These are phyloP conservation scores for Theretra japonica DNA, from an alignment of 2,888 invertebrate species.

Conservation along the genomic window DNA sequence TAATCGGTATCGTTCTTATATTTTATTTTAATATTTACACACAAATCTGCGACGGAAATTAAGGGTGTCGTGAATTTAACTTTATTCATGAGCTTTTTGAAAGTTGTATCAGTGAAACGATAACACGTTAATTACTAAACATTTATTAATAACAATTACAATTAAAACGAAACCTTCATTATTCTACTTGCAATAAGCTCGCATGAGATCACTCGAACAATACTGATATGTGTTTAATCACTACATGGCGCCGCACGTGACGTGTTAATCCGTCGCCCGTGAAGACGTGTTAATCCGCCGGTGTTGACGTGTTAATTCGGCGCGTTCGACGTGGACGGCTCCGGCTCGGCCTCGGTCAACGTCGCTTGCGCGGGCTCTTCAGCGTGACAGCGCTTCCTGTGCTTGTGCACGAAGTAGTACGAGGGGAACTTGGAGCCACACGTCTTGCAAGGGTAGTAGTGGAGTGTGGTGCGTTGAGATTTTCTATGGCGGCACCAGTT, in stretches of 20 bases:
- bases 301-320: slow-evolving; percentile 36
- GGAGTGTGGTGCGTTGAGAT: slow-evolving; percentile 89
- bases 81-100: background rate
- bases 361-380: slow-evolving; percentile 73
- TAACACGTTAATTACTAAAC: slow-evolving; percentile 42
- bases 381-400: slow-evolving; percentile 93
- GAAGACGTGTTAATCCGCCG: slow-evolving; percentile 16
- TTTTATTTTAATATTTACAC: too few species aligned
- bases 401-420: slow-evolving; percentile 97
- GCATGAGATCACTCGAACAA: slow-evolving; percentile 52
- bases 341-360: slow-evolving; percentile 46
- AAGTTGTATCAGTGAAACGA: slow-evolving; percentile 44
- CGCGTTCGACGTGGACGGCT: slow-evolving; percentile 67
- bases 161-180: slow-evolving; percentile 38
- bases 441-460: slow-evolving; percentile 96
- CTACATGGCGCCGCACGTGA: slow-evolving; percentile 38
- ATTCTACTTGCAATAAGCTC: slow-evolving; percentile 58
- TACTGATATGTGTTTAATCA: slow-evolving; percentile 63
- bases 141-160: slow-evolving; percentile 46
- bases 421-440: slow-evolving; percentile 97
- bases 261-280: background rate
- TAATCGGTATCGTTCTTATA: too few species aligned
- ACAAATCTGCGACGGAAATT: too few species aligned
- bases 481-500: slow-evolving; percentile 95
- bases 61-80: too few species aligned